Percentiles rank a stretch among this genome's conserved stretches.
phyloP scores from a whole-genome alignment of 2,888 invertebrate species.

The Bunonema sp. region DNA sequence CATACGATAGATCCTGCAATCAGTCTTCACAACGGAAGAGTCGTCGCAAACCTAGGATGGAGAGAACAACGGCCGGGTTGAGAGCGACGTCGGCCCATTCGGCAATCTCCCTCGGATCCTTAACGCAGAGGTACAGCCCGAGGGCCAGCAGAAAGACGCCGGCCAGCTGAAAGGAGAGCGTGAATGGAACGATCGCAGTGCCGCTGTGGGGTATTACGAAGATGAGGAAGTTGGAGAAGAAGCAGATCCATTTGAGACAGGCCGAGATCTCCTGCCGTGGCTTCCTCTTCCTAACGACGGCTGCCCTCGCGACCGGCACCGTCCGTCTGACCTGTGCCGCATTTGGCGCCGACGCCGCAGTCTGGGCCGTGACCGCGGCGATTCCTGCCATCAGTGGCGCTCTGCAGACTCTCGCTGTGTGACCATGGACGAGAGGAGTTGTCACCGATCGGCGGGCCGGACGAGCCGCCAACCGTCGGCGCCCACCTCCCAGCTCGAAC shows the following conservation, averaged over 20 bases:
- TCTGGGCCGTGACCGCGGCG: too few species aligned
- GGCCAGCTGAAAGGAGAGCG: conserved; percentile 24
- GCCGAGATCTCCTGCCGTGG: conserved; percentile 44
- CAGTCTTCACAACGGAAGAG: background rate
- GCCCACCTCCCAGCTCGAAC: too few species aligned
- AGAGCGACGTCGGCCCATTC: conserved; percentile 32
- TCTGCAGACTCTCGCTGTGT: too few species aligned
- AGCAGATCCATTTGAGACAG: conserved; percentile 42
- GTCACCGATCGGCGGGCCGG: too few species aligned
- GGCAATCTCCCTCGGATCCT: conserved; percentile 30
- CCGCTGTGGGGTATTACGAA: too few species aligned
- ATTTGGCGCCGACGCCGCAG: too few species aligned
- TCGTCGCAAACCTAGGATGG: conserved; percentile 11
- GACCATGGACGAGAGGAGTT: too few species aligned
- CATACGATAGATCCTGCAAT: conserved; percentile 23
- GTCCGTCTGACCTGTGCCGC: background rate
- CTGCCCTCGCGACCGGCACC: conserved; percentile 1
- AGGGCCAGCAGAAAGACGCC: conserved; percentile 32
- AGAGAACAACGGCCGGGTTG: conserved; percentile 33
- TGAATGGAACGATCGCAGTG: too few species aligned
- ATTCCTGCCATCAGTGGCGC: too few species aligned
- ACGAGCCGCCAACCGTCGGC: too few species aligned
- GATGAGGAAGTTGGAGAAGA: conserved; percentile 36
- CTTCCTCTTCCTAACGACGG: conserved; percentile 19
- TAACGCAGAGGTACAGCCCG: conserved; percentile 39